A percentile compares a stretch with the other conserved stretches of the same genome.
phyloP scores from a whole-genome alignment of 1,140 invertebrate species.

The Orussus abietinus region DNA sequence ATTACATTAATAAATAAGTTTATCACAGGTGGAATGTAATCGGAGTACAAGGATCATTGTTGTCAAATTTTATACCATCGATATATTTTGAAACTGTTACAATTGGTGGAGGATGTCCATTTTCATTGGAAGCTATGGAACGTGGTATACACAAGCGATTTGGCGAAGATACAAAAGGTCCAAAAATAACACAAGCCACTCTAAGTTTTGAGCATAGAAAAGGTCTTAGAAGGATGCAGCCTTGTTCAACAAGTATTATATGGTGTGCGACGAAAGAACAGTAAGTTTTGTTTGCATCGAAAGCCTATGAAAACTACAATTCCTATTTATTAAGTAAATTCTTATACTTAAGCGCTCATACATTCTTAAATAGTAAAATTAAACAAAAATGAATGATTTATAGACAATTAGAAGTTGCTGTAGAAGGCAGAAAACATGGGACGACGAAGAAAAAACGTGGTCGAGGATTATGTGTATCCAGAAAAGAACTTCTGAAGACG shows the following conservation, averaged over 20 bases:
- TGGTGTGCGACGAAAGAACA: slow-evolving; percentile 52
- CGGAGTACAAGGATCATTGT: slow-evolving; percentile 76
- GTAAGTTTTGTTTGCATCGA: not conserved
- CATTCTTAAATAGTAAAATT: slow-evolving; percentile 8
- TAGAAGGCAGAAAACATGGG: slow-evolving; percentile 78
- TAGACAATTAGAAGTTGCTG: slow-evolving; percentile 68
- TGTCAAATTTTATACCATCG: slow-evolving; percentile 67
- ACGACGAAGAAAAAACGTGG: slow-evolving; percentile 69
- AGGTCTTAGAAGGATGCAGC: slow-evolving; percentile 38
- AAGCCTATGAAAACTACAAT: slow-evolving; percentile 8
- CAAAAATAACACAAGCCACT: slow-evolving; percentile 38
- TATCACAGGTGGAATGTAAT: slow-evolving; percentile 72
- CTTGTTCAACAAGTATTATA: slow-evolving; percentile 60
- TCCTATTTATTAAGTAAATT: slow-evolving; percentile 13
- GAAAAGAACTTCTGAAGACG: slow-evolving; percentile 59
- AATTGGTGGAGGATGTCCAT: slow-evolving; percentile 67
- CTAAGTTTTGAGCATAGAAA: slow-evolving; percentile 50
- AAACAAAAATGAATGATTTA: slow-evolving; percentile 12
- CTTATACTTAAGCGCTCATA: slow-evolving; percentile 5
- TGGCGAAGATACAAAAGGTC: slow-evolving; percentile 27
- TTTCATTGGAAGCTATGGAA: slow-evolving; percentile 59
- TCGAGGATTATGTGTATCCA: slow-evolving; percentile 64
- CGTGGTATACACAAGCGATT: slow-evolving; percentile 62
- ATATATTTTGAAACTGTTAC: slow-evolving; percentile 70
- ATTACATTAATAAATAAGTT: slow-evolving; percentile 4